phyloP scores from a whole-genome alignment of 2,797 vertebrate species.

The Lycodopsis pacificus region DNA sequence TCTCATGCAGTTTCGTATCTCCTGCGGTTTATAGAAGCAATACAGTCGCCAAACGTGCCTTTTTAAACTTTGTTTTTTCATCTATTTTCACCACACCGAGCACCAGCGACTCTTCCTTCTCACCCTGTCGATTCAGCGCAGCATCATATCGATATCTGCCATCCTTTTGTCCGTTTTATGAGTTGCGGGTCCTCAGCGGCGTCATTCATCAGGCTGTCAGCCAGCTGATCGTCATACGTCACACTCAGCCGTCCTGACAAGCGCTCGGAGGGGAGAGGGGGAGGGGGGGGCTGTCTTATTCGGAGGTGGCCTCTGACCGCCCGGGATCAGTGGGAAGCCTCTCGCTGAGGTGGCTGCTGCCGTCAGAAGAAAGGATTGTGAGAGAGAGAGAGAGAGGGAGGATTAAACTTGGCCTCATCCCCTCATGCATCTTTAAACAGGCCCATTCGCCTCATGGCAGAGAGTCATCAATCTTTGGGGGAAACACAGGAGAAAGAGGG shows the following conservation, averaged over 20 bases:
- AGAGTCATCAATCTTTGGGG: slow-evolving; percentile 86
- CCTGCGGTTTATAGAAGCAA: not conserved
- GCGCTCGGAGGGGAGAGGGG: slow-evolving; percentile 8
- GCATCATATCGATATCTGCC: slow-evolving; percentile 51
- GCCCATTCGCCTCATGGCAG: slow-evolving; percentile 74
- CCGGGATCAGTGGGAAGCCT: slow-evolving; percentile 44
- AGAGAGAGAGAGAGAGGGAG: slow-evolving; percentile 17
- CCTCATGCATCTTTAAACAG: slow-evolving; percentile 88
- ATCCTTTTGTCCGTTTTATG: slow-evolving; percentile 39
- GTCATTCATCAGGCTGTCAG: slow-evolving; percentile 67
- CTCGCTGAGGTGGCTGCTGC: slow-evolving; percentile 45
- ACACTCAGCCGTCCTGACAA: slow-evolving; percentile 55
- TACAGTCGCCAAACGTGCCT: not conserved
- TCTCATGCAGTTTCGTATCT: not conserved
- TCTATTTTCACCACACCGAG: slow-evolving; percentile 6
- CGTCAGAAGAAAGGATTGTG: slow-evolving; percentile 37
- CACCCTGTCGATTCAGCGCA: slow-evolving; percentile 26
- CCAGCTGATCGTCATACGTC: slow-evolving; percentile 51
- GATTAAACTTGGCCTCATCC: slow-evolving; percentile 78
- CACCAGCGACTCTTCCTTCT: not conserved
- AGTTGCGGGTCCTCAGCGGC: slow-evolving; percentile 31
- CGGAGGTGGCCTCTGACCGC: slow-evolving; percentile 48
- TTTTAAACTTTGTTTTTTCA: slow-evolving; percentile 16
- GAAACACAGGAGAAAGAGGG: slow-evolving; percentile 70
- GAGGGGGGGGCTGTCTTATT: slow-evolving; percentile 35